These are phyloP conservation scores for Psophia crepitans DNA, from an alignment of 2,113 vertebrate genomes.

Conservation along the genomic window DNA sequence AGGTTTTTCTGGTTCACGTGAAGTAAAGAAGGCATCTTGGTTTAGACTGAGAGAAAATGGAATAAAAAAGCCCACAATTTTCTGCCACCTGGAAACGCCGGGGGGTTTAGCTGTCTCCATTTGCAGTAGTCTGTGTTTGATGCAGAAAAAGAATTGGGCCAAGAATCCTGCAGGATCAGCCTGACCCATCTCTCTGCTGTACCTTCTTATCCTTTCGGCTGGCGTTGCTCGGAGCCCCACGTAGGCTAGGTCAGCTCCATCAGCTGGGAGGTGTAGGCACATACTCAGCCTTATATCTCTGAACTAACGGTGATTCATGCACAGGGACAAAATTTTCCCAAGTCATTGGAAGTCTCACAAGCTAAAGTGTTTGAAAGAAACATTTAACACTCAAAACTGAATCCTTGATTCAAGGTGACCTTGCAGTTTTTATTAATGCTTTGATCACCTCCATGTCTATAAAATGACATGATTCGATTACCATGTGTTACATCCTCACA, in stretches of 20 bases:
- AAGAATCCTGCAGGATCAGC: background rate
- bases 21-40: background rate
- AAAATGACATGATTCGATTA: slow-evolving; percentile 62
- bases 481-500: slow-evolving; percentile 53
- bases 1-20: background rate
- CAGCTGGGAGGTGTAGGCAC: background rate
- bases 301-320: background rate
- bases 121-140: background rate
- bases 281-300: background rate
- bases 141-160: background rate
- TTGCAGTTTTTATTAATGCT: slow-evolving; percentile 48
- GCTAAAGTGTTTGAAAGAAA: background rate
- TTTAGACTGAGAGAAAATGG: background rate
- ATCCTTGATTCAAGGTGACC: slow-evolving; percentile 59
- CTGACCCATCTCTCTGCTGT: background rate
- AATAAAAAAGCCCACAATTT: background rate
- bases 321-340: background rate
- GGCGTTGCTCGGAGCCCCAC: background rate
- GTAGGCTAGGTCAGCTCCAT: background rate
- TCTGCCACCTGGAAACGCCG: slow-evolving; percentile 8
- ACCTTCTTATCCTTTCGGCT: background rate
- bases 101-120: background rate
- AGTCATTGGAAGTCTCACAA: background rate
- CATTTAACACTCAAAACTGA: slow-evolving; percentile 1
- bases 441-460: slow-evolving; percentile 56